Percentiles rank a stretch among this genome's conserved stretches.
phyloP scores from a whole-genome alignment of 2,113 vertebrate genomes.

The Hyaena hyaena region DNA sequence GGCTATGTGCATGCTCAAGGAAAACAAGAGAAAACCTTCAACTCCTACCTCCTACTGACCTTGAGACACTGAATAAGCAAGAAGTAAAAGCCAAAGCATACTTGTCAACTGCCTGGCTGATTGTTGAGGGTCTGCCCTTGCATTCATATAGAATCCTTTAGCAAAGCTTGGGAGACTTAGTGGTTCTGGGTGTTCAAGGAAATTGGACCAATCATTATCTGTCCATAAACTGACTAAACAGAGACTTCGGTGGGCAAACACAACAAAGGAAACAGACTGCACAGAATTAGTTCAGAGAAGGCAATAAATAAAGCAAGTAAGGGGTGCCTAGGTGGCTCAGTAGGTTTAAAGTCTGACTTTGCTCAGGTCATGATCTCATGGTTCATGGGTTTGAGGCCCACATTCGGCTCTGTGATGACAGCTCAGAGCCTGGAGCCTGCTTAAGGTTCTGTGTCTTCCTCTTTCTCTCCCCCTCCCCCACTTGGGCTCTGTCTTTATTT shows the following conservation, averaged over 20 bases:
- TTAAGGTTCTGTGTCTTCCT: too few species aligned
- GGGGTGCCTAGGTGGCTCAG: too few species aligned
- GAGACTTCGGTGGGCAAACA: not conserved
- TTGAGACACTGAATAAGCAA: not conserved
- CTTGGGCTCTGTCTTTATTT: too few species aligned
- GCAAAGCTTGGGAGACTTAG: not conserved
- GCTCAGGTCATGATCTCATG: too few species aligned
- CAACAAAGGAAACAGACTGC: not conserved
- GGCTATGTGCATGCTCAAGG: fast-evolving
- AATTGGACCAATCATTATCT: not conserved
- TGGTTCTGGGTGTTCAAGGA: too few species aligned
- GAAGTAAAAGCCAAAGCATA: not conserved
- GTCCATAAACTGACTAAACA: not conserved
- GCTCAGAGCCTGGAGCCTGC: too few species aligned
- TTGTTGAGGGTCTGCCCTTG: not conserved
- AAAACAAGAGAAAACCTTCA: not conserved
- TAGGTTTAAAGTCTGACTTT: too few species aligned
- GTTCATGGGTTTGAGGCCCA: too few species aligned
- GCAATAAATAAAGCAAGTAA: not conserved
- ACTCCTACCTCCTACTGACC: not conserved
- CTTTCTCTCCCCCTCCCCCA: too few species aligned
- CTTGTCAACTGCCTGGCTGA: too few species aligned
- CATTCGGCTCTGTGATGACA: too few species aligned
- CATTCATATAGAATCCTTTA: fast-evolving
- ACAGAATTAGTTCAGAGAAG: not conserved